Conservation (phyloP, 1,140 invertebrate genomes). For the Helicoverpa armigera region DNA sequence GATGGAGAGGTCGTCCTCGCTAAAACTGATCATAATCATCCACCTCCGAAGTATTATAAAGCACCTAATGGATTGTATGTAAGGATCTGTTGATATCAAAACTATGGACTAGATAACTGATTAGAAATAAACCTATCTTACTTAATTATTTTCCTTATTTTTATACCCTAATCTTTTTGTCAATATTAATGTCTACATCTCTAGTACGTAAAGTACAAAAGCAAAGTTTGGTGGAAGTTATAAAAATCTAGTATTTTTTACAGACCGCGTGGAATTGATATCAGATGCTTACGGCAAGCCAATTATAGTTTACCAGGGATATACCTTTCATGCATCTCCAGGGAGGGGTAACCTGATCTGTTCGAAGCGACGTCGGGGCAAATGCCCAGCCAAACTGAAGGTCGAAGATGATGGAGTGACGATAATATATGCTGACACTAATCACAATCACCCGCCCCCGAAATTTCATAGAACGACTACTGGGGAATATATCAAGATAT, state of each 20-base stretch:
- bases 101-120: too few relatives aligned
- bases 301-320: background rate
- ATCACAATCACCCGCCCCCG: slow-evolving; percentile 59
- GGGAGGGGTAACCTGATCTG: background rate
- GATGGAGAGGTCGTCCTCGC: background rate
- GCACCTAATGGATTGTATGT: too few relatives aligned
- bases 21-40: slow-evolving; percentile 17
- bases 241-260: too few relatives aligned
- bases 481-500: slow-evolving; percentile 57
- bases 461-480: slow-evolving; percentile 44
- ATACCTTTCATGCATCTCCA: background rate
- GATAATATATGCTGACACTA: slow-evolving; percentile 14
- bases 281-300: too few relatives aligned
- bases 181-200: too few relatives aligned
- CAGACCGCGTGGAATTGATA: too few relatives aligned
- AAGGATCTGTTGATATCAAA: too few relatives aligned
- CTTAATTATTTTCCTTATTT: too few relatives aligned
- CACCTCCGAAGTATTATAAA: background rate
- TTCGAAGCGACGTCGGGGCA: slow-evolving; percentile 1
- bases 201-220: too few relatives aligned
- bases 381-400: slow-evolving; percentile 16
- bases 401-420: slow-evolving; percentile 10
- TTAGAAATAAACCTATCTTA: too few relatives aligned
- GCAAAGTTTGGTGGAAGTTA: too few relatives aligned
- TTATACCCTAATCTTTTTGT: too few relatives aligned